Base-by-base conservation (phyloP, 2,888 invertebrate genomes). In the Cheilosia vulpina region DNA sequence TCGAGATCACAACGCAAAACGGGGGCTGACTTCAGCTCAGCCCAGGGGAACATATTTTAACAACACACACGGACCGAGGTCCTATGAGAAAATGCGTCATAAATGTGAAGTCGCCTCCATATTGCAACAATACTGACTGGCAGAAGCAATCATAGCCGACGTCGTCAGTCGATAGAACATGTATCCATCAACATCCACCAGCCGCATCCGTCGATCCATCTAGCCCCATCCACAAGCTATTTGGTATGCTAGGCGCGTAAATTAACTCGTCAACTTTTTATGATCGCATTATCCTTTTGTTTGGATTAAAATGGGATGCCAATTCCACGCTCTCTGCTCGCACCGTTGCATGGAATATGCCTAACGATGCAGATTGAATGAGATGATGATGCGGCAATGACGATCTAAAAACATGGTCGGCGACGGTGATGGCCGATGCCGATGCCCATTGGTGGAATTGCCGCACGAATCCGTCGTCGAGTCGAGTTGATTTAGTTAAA, bases 181-280 rank as follows among this genome's bases (percentile, higher is more conserved):
- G 41, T 24, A 62, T 66, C 63, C 63, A 65, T 81, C 81, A 27
- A 15, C 71, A 58, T 63, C 47, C 31, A 68, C 15, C 79, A 17
- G 31, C 31, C 31, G 31, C 31, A 31, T 31, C 31, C 53, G 47
- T 24, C 71, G 38, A 68, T 45, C 73, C 52, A 72, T 15, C 53
- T 47, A 55, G 58, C 57, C 31, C 62, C 21, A 79, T 76, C 66
- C 21, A 62, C 72, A 68, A 84, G 77, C 87, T 84, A 87, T 88
- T 88, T 88, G 88, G 88, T 88, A 88, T 88, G 88, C 88, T 71
- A 87, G 87, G 87, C 88, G 88, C 88, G 88, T 88, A 88, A 88
- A 88, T 88, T 88, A 88, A 88, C 88, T 88, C 88, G 88, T 88
- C 88, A 88, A 88, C 87, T 88, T 88, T 88, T 88, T 88, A 88